Base-by-base conservation (phyloP, 2,888 invertebrate genomes). In the Lycophotia porphyrea region DNA sequence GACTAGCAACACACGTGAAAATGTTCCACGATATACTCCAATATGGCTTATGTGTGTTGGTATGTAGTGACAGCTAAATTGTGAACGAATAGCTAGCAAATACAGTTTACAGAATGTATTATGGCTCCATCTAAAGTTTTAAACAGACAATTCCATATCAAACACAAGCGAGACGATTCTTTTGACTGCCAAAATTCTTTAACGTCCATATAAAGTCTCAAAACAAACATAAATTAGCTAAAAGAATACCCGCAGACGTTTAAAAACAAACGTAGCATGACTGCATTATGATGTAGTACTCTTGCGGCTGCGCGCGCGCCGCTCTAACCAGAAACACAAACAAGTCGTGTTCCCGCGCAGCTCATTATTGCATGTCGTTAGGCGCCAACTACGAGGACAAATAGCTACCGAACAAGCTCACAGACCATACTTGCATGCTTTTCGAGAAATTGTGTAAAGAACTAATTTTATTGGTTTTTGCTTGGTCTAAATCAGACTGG, bases 361-460 rank as follows among this genome's bases (percentile, higher is more conserved):
- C 93, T 94, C 94, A 94, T 96, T 95, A 96, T 94, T 91, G 92
- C 94, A 88, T 94, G 96, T 96, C 96, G 94, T 95, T 95, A 93
- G 92, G 91, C 93, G 94, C 92, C 91, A 95, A 95, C 91, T 89
- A 92, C 87, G 78, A 81, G 77, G 79, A 85, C 87, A 91, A 90
- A 91, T 87, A 90, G 87, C 88, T 89, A 87, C 88, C 85, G 88
- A 84, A 76, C 84, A 82, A 78, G 78, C 84, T 84, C 78, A 82
- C 86, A 74, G 71, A 76, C 74, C 78, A 64, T 82, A 84, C 84
- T 83, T 80, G 78, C 80, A 80, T 79, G 67, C 70, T 80, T 87
- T 84, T 70, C 64, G 58, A 82, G 63, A 64, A 76, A 81, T 78
- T 87, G 76, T 71, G 24, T 74, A 65, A 74, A 76, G 58, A 70